Conservation (phyloP, 2,113 vertebrate species). For the Otus sunia region DNA sequence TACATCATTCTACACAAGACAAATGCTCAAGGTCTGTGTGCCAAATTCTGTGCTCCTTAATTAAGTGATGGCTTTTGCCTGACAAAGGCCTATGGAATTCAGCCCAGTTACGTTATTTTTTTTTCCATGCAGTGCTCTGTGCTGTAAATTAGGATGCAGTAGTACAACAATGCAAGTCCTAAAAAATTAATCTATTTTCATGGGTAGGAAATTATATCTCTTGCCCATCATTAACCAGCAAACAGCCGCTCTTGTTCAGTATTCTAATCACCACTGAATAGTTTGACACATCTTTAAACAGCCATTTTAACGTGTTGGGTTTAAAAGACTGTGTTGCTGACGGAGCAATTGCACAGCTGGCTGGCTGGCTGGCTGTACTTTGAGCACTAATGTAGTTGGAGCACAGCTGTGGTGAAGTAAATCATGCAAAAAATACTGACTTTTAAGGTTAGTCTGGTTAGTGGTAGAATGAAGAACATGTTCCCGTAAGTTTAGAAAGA, state of each 20-base stretch:
- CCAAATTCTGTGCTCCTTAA: background rate
- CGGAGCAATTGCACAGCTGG: background rate
- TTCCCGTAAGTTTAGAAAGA: background rate
- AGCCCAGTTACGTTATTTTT: background rate
- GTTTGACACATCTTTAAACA: background rate
- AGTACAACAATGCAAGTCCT: background rate
- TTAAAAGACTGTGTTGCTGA: background rate
- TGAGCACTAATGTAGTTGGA: background rate
- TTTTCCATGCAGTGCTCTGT: background rate
- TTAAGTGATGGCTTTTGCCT: background rate
- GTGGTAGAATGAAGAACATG: background rate
- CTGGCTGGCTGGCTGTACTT: background rate
- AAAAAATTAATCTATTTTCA: background rate
- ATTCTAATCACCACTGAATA: background rate
- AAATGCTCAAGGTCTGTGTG: background rate
- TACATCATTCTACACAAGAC: background rate
- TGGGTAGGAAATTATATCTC: background rate
- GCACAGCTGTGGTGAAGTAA: background rate
- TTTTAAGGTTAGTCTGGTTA: background rate
- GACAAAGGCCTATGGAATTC: background rate
- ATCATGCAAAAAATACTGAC: background rate
- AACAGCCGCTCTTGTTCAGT: background rate
- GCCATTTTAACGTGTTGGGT: background rate
- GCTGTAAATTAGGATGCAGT: background rate
- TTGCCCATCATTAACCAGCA: background rate